Conservation (phyloP, 2,113 vertebrate species). For the Clupea harengus region DNA sequence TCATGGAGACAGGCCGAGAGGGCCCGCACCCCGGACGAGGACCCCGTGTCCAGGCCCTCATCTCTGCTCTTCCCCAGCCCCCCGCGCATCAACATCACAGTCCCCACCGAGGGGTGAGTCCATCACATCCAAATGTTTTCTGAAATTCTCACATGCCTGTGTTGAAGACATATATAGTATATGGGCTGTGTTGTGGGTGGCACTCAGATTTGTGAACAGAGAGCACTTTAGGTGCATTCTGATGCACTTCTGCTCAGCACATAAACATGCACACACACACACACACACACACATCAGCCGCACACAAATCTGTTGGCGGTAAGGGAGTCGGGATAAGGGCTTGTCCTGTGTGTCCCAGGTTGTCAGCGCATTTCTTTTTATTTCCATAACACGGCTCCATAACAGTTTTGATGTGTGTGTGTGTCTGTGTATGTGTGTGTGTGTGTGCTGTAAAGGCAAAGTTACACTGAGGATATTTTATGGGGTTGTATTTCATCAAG, state of each 20-base stretch:
- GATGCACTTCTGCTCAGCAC: too few species aligned
- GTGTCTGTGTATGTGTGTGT: not conserved
- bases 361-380: too few species aligned
- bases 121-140: not conserved
- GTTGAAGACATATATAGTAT: too few species aligned
- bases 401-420: not conserved
- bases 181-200: not conserved
- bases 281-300: too few species aligned
- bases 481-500: not conserved
- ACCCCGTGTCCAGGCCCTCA: constrained; percentile 78
- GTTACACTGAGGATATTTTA: not conserved
- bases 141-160: not conserved
- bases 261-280: too few species aligned
- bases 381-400: not conserved
- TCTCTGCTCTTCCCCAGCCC: constrained; percentile 78
- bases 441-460: not conserved
- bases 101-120: constrained; percentile 83
- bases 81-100: constrained; percentile 93
- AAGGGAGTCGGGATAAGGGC: too few species aligned
- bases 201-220: not conserved
- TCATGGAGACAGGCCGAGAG: constrained; percentile 83
- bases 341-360: too few species aligned
- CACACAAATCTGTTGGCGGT: too few species aligned
- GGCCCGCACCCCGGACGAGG: constrained; percentile 80
- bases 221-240: not conserved